Conservation (phyloP, 1,140 invertebrate species). For the Sesamia nonagrioides region DNA sequence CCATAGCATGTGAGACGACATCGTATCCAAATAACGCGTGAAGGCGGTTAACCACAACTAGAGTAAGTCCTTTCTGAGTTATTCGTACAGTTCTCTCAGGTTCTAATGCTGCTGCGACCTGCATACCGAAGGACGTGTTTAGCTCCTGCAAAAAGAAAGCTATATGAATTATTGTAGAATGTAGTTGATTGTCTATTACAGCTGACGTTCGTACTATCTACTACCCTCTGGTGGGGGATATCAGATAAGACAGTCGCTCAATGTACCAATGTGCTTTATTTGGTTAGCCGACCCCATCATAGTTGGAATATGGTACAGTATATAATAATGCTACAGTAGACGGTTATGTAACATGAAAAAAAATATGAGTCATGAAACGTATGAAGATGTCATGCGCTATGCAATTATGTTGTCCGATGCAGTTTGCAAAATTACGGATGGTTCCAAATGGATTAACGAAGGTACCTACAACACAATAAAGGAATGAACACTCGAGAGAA, state of each 20-base stretch:
- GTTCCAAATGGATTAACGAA: background rate
- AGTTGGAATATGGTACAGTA: no score
- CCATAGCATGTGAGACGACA: conserved; percentile 82
- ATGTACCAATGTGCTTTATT: background rate
- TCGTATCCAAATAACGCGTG: conserved; percentile 82
- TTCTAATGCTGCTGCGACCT: conserved; percentile 71
- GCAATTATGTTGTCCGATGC: background rate
- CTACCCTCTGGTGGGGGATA: background rate
- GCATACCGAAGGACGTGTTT: conserved; percentile 76
- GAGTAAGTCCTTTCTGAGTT: conserved; percentile 77
- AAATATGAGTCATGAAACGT: background rate
- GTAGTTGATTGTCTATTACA: background rate
- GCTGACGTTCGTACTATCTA: background rate
- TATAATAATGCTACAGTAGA: background rate
- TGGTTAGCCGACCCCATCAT: no score
- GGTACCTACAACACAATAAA: no score
- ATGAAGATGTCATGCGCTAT: background rate
- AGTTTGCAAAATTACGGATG: background rate
- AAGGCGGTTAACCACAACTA: conserved; percentile 79
- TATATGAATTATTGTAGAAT: background rate
- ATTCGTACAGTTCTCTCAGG: conserved; percentile 75
- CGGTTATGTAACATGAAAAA: background rate
- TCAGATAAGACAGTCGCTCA: background rate
- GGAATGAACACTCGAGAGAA: no score
- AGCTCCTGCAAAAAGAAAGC: conserved; percentile 71